A percentile compares a stretch with the other conserved stretches of the same genome.
Conservation (phyloP, 2,888 invertebrate species). For the Cerastoderma edule region DNA sequence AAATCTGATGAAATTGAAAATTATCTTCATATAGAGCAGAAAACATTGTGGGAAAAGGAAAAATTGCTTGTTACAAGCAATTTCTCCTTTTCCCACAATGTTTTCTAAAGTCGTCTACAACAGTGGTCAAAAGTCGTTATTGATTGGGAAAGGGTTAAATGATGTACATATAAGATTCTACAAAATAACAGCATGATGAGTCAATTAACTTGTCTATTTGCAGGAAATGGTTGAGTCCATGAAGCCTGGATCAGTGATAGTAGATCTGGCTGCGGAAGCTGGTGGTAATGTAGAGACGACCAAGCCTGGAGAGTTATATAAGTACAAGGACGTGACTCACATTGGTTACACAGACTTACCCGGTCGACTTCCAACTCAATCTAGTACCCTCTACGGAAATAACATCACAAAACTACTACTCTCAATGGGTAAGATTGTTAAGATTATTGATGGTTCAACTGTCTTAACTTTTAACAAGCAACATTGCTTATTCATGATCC, state of each 20-base stretch:
- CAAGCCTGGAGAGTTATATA: slow-evolving; percentile 90
- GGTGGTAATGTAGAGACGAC: slow-evolving; percentile 95
- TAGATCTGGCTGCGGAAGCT: slow-evolving; percentile 94
- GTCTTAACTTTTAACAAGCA: no score
- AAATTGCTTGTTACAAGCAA: no score
- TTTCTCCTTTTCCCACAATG: no score
- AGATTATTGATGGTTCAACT: no score
- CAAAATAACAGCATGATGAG: no score
- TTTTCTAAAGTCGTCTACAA: no score
- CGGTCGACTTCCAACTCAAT: slow-evolving; percentile 93
- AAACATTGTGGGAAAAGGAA: no score
- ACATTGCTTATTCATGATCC: no score
- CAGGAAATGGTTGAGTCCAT: slow-evolving; percentile 91
- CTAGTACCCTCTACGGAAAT: slow-evolving; percentile 94
- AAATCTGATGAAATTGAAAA: no score
- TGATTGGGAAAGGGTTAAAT: not conserved
- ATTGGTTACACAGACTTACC: slow-evolving; percentile 94
- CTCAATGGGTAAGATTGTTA: slow-evolving; percentile 90
- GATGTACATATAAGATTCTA: not conserved
- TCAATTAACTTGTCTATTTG: no score
- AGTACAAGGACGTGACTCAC: slow-evolving; percentile 92
- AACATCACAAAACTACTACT: slow-evolving; percentile 94
- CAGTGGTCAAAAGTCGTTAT: no score
- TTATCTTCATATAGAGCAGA: no score
- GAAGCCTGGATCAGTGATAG: slow-evolving; percentile 95